A percentile compares a stretch with the other conserved stretches of the same genome.
phyloP scores from a whole-genome alignment of 2,888 invertebrate genomes.

The Agrenia bidenticulata region DNA sequence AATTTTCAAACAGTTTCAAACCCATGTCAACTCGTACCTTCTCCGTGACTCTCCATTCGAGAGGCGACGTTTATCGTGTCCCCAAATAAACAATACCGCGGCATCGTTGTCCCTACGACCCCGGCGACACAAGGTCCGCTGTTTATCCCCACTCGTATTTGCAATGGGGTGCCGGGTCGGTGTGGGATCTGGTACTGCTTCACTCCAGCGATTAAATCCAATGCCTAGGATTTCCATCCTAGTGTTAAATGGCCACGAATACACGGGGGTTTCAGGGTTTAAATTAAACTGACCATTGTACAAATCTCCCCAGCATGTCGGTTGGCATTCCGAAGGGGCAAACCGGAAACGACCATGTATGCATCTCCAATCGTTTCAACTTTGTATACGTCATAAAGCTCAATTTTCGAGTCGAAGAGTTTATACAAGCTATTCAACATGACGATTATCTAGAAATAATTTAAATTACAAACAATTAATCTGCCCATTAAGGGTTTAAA shows the following conservation, averaged over 20 bases:
- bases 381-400: conserved; percentile 72
- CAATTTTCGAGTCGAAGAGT: conserved; percentile 70
- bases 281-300: conserved; percentile 62
- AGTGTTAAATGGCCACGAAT: neutral
- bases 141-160: conserved; percentile 64
- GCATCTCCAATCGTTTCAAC: conserved; percentile 66
- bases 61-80: conserved; percentile 58
- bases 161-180: conserved; percentile 57
- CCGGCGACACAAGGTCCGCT: conserved; percentile 67
- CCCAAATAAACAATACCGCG: conserved; percentile 64
- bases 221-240: conserved; percentile 16
- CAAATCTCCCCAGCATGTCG: conserved; percentile 65
- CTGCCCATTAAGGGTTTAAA: neutral
- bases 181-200: conserved; percentile 63
- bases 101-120: conserved; percentile 60
- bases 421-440: conserved; percentile 74
- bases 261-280: too few species aligned
- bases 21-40: conserved; percentile 5
- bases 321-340: conserved; percentile 57
- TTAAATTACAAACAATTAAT: neutral
- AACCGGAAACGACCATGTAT: conserved; percentile 62
- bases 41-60: conserved; percentile 21
- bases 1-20: neutral
- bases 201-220: conserved; percentile 61
- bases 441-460: conserved; percentile 58